These are phyloP conservation scores for Acrocephalus arundinaceus DNA, from an alignment of 2,113 vertebrate species.

Conservation along the genomic window DNA sequence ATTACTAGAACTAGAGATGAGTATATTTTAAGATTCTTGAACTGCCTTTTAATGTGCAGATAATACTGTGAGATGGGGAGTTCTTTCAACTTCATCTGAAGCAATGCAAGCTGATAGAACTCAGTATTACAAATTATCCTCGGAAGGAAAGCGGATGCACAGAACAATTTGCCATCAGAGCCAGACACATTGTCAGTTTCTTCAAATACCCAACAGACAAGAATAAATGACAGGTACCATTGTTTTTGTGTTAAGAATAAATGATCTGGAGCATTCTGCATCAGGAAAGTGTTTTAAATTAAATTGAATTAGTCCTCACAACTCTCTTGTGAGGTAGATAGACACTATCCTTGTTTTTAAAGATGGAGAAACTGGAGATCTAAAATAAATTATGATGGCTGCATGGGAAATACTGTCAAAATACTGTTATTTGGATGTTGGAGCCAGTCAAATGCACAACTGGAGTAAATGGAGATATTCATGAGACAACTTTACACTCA, in stretches of 20 bases:
- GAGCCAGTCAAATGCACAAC: neutral
- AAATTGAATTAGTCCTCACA: conserved; percentile 42
- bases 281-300: neutral
- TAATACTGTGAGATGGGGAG: neutral
- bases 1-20: conserved; percentile 42
- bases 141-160: neutral
- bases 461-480: neutral
- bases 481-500: neutral
- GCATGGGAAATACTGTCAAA: conserved; percentile 20
- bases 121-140: conserved; percentile 20
- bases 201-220: conserved; percentile 24
- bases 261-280: conserved; percentile 23
- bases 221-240: conserved; percentile 31
- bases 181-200: neutral
- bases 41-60: conserved; percentile 4
- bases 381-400: neutral
- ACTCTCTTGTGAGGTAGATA: conserved; percentile 4
- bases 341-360: neutral
- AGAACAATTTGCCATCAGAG: conserved; percentile 8
- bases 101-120: neutral
- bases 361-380: neutral
- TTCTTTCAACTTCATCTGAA: conserved; percentile 28
- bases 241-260: conserved; percentile 27
- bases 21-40: conserved; percentile 46
- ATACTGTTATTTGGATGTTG: neutral